Conservation (phyloP, 1,140 invertebrate species). For the Catajapyx aquilonaris region DNA sequence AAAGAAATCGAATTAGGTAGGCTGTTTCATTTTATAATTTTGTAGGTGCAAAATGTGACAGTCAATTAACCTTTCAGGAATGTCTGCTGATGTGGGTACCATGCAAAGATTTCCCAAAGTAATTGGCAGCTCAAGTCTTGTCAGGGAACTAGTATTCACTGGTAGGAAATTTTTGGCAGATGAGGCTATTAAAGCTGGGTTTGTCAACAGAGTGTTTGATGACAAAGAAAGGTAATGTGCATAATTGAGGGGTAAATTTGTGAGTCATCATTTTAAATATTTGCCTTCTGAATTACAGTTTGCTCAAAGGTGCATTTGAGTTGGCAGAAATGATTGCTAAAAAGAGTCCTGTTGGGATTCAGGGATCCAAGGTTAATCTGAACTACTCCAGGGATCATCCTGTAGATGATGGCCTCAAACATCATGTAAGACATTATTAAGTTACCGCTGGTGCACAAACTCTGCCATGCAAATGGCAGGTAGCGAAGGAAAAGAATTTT, state of each 20-base stretch:
- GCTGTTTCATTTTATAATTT: too few relatives aligned
- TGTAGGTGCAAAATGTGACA: too few relatives aligned
- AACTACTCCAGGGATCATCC: slow-evolving; percentile 73
- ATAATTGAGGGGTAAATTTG: too few relatives aligned
- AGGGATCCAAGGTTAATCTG: slow-evolving; percentile 63
- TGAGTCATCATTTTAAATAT: too few relatives aligned
- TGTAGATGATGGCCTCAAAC: too few relatives aligned
- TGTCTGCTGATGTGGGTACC: slow-evolving; percentile 87
- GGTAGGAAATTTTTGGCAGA: slow-evolving; percentile 54
- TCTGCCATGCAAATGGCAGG: too few relatives aligned
- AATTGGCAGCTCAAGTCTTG: slow-evolving; percentile 67
- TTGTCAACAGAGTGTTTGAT: slow-evolving; percentile 51
- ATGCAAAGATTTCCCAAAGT: slow-evolving; percentile 86
- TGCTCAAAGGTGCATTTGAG: slow-evolving; percentile 44
- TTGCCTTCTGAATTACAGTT: too few relatives aligned
- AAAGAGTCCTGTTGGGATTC: slow-evolving; percentile 89
- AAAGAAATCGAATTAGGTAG: slow-evolving; percentile 48
- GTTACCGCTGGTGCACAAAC: too few relatives aligned
- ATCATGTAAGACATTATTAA: too few relatives aligned
- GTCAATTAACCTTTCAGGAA: slow-evolving; percentile 47
- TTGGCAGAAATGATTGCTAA: slow-evolving; percentile 56
- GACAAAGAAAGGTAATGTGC: slow-evolving; percentile 47
- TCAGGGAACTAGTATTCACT: slow-evolving; percentile 70
- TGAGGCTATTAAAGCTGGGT: slow-evolving; percentile 55
- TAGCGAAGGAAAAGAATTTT: too few relatives aligned